Conservation (phyloP, 2,888 invertebrate genomes). For the Lasioglossum morio region DNA sequence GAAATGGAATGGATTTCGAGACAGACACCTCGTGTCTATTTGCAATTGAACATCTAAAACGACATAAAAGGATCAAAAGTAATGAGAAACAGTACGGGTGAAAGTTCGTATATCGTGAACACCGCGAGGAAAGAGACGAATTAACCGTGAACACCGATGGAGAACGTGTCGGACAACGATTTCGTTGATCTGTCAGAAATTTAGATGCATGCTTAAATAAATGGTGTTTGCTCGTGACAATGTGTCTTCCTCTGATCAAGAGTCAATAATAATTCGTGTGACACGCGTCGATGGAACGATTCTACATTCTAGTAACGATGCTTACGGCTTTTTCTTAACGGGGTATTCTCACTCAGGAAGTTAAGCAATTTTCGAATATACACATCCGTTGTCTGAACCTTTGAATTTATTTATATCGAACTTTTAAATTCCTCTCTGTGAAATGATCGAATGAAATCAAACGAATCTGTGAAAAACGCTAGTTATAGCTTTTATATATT, state of each 20-base stretch:
- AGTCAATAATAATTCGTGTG: constrained; percentile 17
- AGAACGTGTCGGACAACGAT: constrained; percentile 35
- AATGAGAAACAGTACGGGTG: not conserved
- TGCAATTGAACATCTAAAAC: constrained; percentile 28
- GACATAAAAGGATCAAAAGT: not conserved
- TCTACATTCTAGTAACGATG: not conserved
- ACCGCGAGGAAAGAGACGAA: constrained; percentile 26
- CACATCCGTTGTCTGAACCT: too few species aligned
- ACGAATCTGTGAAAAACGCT: not conserved
- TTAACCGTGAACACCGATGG: constrained; percentile 3
- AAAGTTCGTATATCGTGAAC: constrained; percentile 29
- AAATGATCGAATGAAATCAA: not conserved
- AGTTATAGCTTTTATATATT: not conserved
- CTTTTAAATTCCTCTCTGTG: not conserved
- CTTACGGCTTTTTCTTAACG: constrained; percentile 2
- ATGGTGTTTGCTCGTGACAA: constrained; percentile 40
- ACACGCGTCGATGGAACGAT: not conserved
- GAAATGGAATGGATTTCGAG: constrained; percentile 39
- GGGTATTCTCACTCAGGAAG: constrained; percentile 12
- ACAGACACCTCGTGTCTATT: constrained; percentile 49
- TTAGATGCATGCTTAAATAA: constrained; percentile 49
- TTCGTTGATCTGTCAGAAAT: constrained; percentile 62
- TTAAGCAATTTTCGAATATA: not conserved
- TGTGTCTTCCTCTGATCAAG: constrained; percentile 44
- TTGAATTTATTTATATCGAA: not conserved